These are phyloP conservation scores for Drosophila prosaltans DNA, from an alignment of 1,140 invertebrate genomes.

Conservation along the genomic window DNA sequence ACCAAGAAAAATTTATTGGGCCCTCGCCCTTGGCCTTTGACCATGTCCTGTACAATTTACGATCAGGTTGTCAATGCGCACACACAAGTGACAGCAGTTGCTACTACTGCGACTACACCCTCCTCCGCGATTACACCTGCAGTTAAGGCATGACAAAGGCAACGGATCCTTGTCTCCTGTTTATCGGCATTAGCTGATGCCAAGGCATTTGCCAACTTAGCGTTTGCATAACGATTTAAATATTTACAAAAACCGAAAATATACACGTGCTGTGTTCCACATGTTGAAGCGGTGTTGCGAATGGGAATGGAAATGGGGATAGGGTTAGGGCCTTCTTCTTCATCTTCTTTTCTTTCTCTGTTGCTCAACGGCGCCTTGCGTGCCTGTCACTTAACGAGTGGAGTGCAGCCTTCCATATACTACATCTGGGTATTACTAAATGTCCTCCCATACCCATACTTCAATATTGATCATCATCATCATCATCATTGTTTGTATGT, in stretches of 20 bases:
- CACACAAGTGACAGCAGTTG: slow-evolving; percentile 60
- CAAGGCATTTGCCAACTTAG: slow-evolving; percentile 56
- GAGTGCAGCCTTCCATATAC: slow-evolving; percentile 41
- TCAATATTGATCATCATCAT: slow-evolving; percentile 21
- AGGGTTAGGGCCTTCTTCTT: slow-evolving; percentile 18
- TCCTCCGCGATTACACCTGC: slow-evolving; percentile 80
- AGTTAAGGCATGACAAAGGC: slow-evolving; percentile 14
- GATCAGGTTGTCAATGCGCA: slow-evolving; percentile 44
- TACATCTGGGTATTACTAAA: slow-evolving; percentile 47
- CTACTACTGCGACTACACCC: slow-evolving; percentile 68
- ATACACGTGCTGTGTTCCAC: slow-evolving; percentile 55
- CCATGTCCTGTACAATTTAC: slow-evolving; percentile 71
- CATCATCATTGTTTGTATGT: slow-evolving; percentile 28
- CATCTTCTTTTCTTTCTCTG: slow-evolving; percentile 21
- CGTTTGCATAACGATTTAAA: slow-evolving; percentile 72
- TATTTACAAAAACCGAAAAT: slow-evolving; percentile 38
- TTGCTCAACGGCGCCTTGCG: slow-evolving; percentile 64
- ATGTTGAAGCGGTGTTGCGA: too few species aligned
- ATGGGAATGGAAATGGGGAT: slow-evolving; percentile 26
- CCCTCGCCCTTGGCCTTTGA: slow-evolving; percentile 6
- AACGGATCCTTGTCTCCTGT: slow-evolving; percentile 39
- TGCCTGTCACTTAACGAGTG: slow-evolving; percentile 69
- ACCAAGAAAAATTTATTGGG: slow-evolving; percentile 71
- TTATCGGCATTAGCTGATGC: slow-evolving; percentile 65
- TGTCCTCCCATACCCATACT: slow-evolving; percentile 40